Evolutionary conservation across 2,797 vertebrate genomes (phyloP).

Genomic region (Hoplostethus atlanticus): DNA sequence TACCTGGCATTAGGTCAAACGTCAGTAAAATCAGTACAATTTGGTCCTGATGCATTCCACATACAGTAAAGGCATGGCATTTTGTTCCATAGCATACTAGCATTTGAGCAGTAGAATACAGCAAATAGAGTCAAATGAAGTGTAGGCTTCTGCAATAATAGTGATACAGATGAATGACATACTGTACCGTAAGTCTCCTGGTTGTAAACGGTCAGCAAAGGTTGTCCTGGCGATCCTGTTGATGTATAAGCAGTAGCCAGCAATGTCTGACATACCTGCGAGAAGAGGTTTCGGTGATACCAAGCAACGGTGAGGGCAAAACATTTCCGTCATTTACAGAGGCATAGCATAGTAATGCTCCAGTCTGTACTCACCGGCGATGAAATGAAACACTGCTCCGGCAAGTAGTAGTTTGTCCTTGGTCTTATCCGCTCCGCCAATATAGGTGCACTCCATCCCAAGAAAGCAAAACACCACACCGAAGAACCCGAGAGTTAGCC

Average conservation of each 20-base stretch:
- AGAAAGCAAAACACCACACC: slow-evolving; percentile 88
- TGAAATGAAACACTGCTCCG: slow-evolving; percentile 76
- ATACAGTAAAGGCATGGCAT: neutral
- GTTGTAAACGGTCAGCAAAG: slow-evolving; percentile 44
- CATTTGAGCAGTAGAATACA: too few species aligned
- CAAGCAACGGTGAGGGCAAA: slow-evolving; percentile 45
- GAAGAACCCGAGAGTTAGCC: slow-evolving; percentile 89
- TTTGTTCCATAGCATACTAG: too few species aligned
- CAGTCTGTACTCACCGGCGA: slow-evolving; percentile 71
- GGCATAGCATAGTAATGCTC: neutral
- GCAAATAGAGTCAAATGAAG: neutral
- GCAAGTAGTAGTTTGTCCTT: slow-evolving; percentile 88
- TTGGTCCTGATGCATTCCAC: neutral
- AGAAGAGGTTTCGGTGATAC: slow-evolving; percentile 43
- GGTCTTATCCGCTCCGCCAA: slow-evolving; percentile 88
- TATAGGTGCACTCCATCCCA: slow-evolving; percentile 96
- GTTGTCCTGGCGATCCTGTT: slow-evolving; percentile 73
- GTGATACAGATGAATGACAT: neutral
- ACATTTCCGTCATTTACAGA: slow-evolving; percentile 39
- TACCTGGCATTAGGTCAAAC: slow-evolving; percentile 67
- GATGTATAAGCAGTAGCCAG: slow-evolving; percentile 84
- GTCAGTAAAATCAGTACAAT: neutral
- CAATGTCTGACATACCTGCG: slow-evolving; percentile 74
- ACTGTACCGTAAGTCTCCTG: slow-evolving; percentile 73
- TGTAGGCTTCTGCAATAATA: neutral